Base-by-base conservation (phyloP, 2,888 invertebrate genomes). In the Chymomyza amoena region DNA sequence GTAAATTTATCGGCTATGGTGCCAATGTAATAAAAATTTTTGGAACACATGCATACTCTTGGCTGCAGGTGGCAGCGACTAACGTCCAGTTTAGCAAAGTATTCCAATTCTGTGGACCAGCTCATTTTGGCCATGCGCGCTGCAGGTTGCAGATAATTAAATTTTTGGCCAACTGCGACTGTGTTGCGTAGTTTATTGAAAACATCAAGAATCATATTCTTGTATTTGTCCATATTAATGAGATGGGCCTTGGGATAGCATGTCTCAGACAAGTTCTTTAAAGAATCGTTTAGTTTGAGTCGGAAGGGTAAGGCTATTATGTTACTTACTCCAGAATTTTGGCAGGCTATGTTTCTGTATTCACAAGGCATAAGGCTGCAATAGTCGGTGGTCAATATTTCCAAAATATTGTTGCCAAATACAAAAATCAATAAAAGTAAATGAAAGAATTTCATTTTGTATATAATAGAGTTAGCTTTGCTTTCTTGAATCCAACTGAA, bases 111-210 rank as follows among this genome's bases (percentile, higher is more conserved):
- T 0, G 13, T 15, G 51, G 75, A 62, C 81, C 80, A 80, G 15
- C 7, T 6, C 77, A 82, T 75, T 51, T 4, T 63, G 0, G 62
- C 62, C 76, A 82, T 82, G 4, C 70, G 73, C 6, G 70, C 80
- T 2, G 82, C 81, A 16, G 20, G 4, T 0, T 63, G 73, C 9
- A 81, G 59, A 20, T 74, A 69, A 16, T 28, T 51, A 54, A 67
- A 72, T 0, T 20, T 4, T 1, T 39, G 18, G 0, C 78, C 78
- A 1, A 70, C 66, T 2, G 80, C 78, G 1, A 72, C 80, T 10
- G 52, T n/a, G 25, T 78, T 71, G 0, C 80, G 75, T n/a, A 78
- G 45, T 0, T 9, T 64, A 59, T 80, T 80, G 2, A 80, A 65
- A 1, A n/a, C 7, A 2, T 62, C 6, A 1, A 39, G 54, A 0